Evolutionary conservation across 2,888 invertebrate genomes (phyloP), one percentile per base, ranked within the genome.

Genomic region (Mystacides longicornis): DNA sequence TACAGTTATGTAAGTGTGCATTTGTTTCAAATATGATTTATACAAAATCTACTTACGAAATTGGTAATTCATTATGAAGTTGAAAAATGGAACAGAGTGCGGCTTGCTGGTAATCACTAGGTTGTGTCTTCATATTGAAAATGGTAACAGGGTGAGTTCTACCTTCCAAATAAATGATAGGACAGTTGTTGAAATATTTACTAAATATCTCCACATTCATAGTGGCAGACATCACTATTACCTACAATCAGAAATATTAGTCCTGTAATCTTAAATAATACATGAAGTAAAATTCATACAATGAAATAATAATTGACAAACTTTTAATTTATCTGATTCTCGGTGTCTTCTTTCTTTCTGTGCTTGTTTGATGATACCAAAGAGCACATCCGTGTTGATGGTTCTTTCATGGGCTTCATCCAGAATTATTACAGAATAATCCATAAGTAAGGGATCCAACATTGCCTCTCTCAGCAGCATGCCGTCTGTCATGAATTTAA

Each of bases 341-440:
- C 79, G 77, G 42, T 78, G 75, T 66, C 72, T 78, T 55, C 94
- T 78, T 62, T 84, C 79, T 64, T 80, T 82, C 67, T 95, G 95
- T 1, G 94, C 93, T 62, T 84, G 77, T 70, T 93, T 93, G 0
- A 94, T 89, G 64, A 97, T 88, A 0, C 95, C 95, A 74, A 97
- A 91, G 1, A 97, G 75, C 0, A 97, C 85, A 75, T 97, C 97
- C 2, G 94, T 96, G 65, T 91, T 90, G 1, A 97, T 85, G 2
- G 96, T 95, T 45, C 97, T 80, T 70, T 97, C 97, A 69, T 97
- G 97, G 27, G 93, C 96, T 71, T 97, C 97, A 70, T 97, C 97
- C 62, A 97, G 72, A 65, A 97, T 86, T 19, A 96, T 79, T 14
- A 91, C 78, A 22, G 86, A 83, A 68, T 97, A 97, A 61, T 85